Evolutionary conservation across 2,888 invertebrate species (phyloP), one percentile per base, ranked within the genome.

Genomic region (Halictus quadricinctus): DNA sequence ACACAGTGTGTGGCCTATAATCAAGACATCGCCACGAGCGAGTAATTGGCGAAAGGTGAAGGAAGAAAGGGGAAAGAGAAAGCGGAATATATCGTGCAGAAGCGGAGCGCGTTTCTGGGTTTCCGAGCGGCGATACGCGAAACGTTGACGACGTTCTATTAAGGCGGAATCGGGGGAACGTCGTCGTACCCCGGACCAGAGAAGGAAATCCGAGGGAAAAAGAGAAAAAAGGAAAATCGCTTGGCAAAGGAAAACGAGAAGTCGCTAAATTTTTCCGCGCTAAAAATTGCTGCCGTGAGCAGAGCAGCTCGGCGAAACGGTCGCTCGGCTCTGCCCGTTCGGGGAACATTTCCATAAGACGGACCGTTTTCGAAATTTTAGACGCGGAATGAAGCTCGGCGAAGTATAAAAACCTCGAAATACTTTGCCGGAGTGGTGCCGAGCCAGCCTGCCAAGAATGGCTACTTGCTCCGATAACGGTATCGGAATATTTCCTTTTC

Each of bases 201-300:
- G 60, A 25, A 54, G 50, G 73, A 60, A 75, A 29, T 54, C 46
- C 60, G 50, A 58, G 54, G 41, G 36, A 36, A 70, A 58, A 58
- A 58, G n/a, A 43, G 41, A 69, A 72, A 29, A 50, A 10, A 72
- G 18, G 29, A 60, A 29, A 29, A 72, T 12, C 41, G 69, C 43
- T 3, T 21, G 54, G 69, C 80, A 77, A 77, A 83, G 77, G 80
- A 60, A 79, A 81, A 79, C 50, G 83, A 75, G 81, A 29, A 75
- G 84, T 72, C 84, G 88, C 79, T 87, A 88, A 88, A 88, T 87
- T 88, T 77, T 86, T 83, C 83, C 79, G 86, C 79, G 88, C 83
- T 86, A 88, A 85, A 87, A 88, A 88, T 88, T 88, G 88, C 86
- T 86, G 80, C 86, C 84, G 80, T 76, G 46, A 82, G 84, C 79